Conservation (phyloP, 2,888 invertebrate species). For the Antheraea assamensis region DNA sequence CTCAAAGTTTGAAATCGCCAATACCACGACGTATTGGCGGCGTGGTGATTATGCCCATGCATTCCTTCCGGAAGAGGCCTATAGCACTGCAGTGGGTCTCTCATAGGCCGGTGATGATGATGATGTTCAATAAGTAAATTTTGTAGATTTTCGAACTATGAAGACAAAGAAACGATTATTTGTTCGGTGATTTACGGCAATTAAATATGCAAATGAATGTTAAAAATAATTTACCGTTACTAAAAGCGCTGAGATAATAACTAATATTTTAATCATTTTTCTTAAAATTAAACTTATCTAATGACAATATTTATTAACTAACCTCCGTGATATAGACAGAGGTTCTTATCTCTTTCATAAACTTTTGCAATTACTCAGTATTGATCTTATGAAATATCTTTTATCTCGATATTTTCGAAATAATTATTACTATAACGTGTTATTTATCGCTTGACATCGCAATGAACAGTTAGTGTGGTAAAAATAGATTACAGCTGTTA, state of each 20-base stretch:
- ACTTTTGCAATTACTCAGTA: background rate
- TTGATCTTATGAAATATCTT: background rate
- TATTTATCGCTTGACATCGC: background rate
- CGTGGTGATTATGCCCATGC: too few relatives aligned
- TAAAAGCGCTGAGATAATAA: background rate
- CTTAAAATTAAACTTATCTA: background rate
- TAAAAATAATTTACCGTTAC: background rate
- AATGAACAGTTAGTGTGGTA: background rate
- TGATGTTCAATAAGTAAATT: too few relatives aligned
- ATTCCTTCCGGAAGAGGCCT: too few relatives aligned
- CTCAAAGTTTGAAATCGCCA: too few relatives aligned
- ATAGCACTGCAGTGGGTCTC: too few relatives aligned
- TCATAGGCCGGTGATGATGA: too few relatives aligned
- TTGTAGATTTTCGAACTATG: background rate
- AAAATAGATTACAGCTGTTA: background rate
- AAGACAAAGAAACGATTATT: background rate
- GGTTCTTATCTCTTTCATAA: background rate
- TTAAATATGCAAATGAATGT: background rate
- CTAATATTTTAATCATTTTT: background rate
- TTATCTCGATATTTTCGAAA: conserved; percentile 18
- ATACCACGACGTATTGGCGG: too few relatives aligned
- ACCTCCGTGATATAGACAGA: conserved; percentile 9
- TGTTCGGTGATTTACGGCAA: background rate
- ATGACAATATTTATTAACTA: background rate
- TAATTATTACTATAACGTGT: background rate